phyloP scores from a whole-genome alignment of 2,888 invertebrate genomes.

The Lysandra coridon region DNA sequence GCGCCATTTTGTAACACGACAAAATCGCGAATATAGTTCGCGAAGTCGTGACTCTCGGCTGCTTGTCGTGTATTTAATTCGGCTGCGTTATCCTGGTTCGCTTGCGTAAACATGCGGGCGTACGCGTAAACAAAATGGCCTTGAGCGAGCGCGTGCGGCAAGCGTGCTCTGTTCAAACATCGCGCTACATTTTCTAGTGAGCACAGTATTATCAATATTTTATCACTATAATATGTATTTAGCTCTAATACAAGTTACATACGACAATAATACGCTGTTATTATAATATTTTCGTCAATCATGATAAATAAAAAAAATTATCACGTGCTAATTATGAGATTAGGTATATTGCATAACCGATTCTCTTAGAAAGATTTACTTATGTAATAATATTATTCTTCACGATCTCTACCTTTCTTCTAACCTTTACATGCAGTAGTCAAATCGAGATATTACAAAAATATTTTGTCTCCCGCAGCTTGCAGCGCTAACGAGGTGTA shows the following conservation, averaged over 20 bases:
- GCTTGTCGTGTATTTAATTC: slow-evolving; percentile 45
- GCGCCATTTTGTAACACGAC: slow-evolving; percentile 66
- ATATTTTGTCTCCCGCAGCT: slow-evolving; percentile 21
- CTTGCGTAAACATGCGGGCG: slow-evolving; percentile 66
- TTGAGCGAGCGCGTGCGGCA: slow-evolving; percentile 64
- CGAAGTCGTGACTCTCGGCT: slow-evolving; percentile 42
- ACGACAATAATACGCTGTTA: not conserved
- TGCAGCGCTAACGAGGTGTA: slow-evolving; percentile 30
- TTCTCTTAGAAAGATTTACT: not conserved
- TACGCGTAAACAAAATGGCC: slow-evolving; percentile 74
- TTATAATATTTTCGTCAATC: slow-evolving; percentile 1
- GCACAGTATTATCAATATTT: slow-evolving; percentile 56
- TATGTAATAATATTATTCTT: not conserved
- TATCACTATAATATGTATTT: slow-evolving; percentile 50
- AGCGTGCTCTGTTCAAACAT: slow-evolving; percentile 60
- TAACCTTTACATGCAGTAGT: not conserved
- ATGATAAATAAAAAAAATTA: not conserved
- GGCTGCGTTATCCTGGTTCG: slow-evolving; percentile 52
- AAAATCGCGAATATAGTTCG: slow-evolving; percentile 47
- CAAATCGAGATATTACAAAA: not conserved
- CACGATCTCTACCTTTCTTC: not conserved
- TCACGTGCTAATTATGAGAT: not conserved
- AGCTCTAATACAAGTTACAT: slow-evolving; percentile 41
- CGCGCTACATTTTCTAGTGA: slow-evolving; percentile 51
- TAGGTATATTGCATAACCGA: not conserved